These are phyloP conservation scores for Melanotaenia duboulayi DNA, from an alignment of 2,113 vertebrate species.

Conservation along the genomic window DNA sequence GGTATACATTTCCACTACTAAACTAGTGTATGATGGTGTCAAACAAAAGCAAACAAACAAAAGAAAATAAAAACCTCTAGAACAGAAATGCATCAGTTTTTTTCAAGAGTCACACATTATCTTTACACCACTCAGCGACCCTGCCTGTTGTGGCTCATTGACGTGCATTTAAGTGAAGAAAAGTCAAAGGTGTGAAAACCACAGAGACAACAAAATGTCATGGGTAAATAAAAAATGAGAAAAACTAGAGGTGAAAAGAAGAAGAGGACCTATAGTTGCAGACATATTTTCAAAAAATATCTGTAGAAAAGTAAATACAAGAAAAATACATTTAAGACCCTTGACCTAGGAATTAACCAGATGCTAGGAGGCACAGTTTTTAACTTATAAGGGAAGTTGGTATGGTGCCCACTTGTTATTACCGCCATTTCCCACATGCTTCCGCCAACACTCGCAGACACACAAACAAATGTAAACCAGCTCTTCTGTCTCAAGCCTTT, in stretches of 20 bases:
- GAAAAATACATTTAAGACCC: background rate
- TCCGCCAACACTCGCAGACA: constrained; percentile 28
- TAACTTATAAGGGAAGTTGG: constrained; percentile 43
- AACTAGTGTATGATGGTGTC: no score
- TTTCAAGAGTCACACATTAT: background rate
- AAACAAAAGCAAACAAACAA: background rate
- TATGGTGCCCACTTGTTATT: constrained; percentile 57
- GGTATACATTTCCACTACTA: no score
- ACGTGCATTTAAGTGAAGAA: background rate
- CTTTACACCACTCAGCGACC: background rate
- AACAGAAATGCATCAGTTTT: background rate
- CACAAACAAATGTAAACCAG: background rate
- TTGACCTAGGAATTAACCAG: constrained; percentile 7
- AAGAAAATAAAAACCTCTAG: background rate
- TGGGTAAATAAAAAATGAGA: background rate
- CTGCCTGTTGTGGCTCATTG: background rate
- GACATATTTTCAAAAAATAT: background rate
- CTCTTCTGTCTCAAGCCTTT: constrained; percentile 5
- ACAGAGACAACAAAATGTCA: background rate
- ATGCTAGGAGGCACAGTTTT: background rate
- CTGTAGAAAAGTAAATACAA: background rate
- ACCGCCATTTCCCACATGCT: constrained; percentile 43
- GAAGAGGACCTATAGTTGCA: background rate
- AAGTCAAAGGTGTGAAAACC: background rate
- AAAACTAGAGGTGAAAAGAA: background rate